phyloP scores from a whole-genome alignment of 2,888 invertebrate species.

The Hoplodrina ambigua region DNA sequence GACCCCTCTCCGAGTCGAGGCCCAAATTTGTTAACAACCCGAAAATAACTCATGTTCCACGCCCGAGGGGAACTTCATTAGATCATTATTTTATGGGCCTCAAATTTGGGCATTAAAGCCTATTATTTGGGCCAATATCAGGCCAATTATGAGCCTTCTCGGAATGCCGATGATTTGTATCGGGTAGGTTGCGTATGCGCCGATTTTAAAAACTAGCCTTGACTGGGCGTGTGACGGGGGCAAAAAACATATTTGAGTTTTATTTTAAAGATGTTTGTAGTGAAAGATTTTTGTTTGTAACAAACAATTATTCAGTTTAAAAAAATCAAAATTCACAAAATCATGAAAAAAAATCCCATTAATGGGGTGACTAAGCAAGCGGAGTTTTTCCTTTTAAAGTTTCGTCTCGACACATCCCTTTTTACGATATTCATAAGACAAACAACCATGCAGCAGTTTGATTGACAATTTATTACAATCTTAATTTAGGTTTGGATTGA shows the following conservation, averaged over 20 bases:
- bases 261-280: background rate
- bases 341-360: too few relatives aligned
- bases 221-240: constrained; percentile 59
- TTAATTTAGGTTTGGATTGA: too few relatives aligned
- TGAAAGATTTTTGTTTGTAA: background rate
- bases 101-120: constrained; percentile 83
- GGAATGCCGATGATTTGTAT: constrained; percentile 66
- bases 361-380: too few relatives aligned
- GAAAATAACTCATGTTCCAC: constrained; percentile 51
- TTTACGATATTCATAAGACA: too few relatives aligned
- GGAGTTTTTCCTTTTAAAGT: too few relatives aligned
- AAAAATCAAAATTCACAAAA: too few relatives aligned
- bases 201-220: constrained; percentile 50
- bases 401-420: too few relatives aligned
- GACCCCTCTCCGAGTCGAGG: constrained; percentile 32
- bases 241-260: constrained; percentile 22
- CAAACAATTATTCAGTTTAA: background rate
- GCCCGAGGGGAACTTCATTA: constrained; percentile 70
- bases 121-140: constrained; percentile 82
- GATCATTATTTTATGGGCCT: constrained; percentile 87
- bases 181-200: constrained; percentile 32
- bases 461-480: too few relatives aligned
- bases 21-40: constrained; percentile 68
- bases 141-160: constrained; percentile 70
- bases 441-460: too few relatives aligned